These are phyloP conservation scores for Syritta pipiens DNA, from an alignment of 2,888 invertebrate genomes.

Conservation along the genomic window DNA sequence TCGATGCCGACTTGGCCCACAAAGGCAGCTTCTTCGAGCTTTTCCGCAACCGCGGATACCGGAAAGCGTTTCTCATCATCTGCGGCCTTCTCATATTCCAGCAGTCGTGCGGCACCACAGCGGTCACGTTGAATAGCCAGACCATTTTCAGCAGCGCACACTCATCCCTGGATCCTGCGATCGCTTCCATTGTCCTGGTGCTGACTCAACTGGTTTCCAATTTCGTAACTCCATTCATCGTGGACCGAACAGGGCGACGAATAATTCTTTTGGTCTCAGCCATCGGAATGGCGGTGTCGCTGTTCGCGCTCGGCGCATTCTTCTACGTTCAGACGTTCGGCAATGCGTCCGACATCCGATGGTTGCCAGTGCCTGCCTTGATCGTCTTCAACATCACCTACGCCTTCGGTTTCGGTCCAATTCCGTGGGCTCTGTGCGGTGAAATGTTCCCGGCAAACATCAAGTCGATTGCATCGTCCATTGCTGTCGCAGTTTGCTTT, in stretches of 20 bases:
- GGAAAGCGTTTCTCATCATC: constrained; percentile 87
- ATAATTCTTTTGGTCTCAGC: constrained; percentile 86
- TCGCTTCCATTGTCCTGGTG: constrained; percentile 87
- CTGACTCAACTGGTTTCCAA: constrained; percentile 87
- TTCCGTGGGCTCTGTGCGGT: constrained; percentile 90
- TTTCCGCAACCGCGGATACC: constrained; percentile 84
- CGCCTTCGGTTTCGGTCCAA: constrained; percentile 87
- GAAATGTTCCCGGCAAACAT: constrained; percentile 90
- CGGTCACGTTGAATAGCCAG: constrained; percentile 88
- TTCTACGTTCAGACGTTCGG: constrained; percentile 81
- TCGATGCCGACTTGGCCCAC: constrained; percentile 78
- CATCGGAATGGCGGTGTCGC: constrained; percentile 83
- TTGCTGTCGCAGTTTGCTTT: constrained; percentile 89
- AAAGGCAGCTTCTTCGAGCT: constrained; percentile 81
- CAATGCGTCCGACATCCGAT: constrained; percentile 80
- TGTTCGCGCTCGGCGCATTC: constrained; percentile 83
- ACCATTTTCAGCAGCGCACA: constrained; percentile 86
- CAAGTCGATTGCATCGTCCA: constrained; percentile 87
- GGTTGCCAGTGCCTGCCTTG: constrained; percentile 86
- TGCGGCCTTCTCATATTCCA: constrained; percentile 89
- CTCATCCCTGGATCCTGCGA: constrained; percentile 82
- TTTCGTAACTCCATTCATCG: constrained; percentile 85
- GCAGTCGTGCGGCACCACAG: constrained; percentile 90
- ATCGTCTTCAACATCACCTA: constrained; percentile 87
- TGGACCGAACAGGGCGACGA: constrained; percentile 88